Base-by-base conservation (phyloP, 2,888 invertebrate species). In the Erebia epiphron region DNA sequence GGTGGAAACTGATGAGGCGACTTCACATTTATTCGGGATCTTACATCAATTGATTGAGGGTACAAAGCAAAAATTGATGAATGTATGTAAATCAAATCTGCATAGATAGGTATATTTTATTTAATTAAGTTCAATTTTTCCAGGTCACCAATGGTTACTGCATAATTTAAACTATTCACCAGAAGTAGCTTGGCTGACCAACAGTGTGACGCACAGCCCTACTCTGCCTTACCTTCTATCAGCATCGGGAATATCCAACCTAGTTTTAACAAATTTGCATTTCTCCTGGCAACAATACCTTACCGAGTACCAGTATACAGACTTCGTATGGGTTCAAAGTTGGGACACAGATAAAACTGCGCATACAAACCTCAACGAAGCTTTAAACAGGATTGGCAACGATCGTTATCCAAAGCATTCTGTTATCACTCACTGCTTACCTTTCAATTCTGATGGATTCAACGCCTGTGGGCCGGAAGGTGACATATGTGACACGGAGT, bases 1-100 rank as follows among this genome's bases (percentile, higher is more conserved):
- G 98, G 98, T 98, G 3, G 98, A 98, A 97, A 97, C 98, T 0
- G 98, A 98, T 81, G 98, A 98, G 90, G 98, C 98, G 2, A 97
- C 97, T 67, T 95, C 97, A 0, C 97, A 98, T 86, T 87, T 98
- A 61, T 98, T 96, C 86, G 97, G 97, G 58, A 96, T 98, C 94
- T 89, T 98, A 64, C 98, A 98, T 91, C 98, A 98, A 86, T 92
- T 98, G 11, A 96, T 97, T 76, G 97, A 98, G 95, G 98, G 97
- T 97, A 87, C 35, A 46, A 54, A 18, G 9, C 3, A 50, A 1
- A 54, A 46, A 54, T 18, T 54, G 16, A 54, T 16, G 18, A 54
- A 10, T 50, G n/a, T 13, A 11, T 16, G 64, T 14, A 14, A 41
- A 1, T 9, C 35, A 67, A 7, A 50, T 41, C 18, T 18, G 16